Evolutionary conservation across 2,113 vertebrate genomes (phyloP), one percentile per base, ranked within the genome.

Genomic region (Oryctolagus cuniculus): DNA sequence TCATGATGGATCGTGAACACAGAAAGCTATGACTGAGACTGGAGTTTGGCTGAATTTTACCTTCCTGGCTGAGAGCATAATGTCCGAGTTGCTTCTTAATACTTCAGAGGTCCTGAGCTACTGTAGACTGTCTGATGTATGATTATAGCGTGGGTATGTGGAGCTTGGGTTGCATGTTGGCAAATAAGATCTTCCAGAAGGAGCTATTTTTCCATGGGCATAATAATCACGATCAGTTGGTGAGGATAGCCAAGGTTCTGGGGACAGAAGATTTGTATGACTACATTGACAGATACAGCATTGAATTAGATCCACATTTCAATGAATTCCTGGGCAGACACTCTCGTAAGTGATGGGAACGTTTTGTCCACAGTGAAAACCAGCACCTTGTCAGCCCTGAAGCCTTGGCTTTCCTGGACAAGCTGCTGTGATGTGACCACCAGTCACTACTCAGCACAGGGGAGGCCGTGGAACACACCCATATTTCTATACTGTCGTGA

Each of bases 91-190:
- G 99, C 99, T 96, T 99, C 99, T 88, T 98, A 99, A 95, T 99
- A 99, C 91, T 99, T 99, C 98, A 99, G 99, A 98, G 99, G 99
- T 95, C 99, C 99, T 12, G 99, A 99, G 87, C 98, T 99, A 85
- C 98, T 99, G 99, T 99, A 98, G 99, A 99, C 97, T 99, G 99
- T 97, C 99, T 99, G 98, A 99, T 99, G 99, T 99, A 99, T 10
- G 99, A 99, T 98, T 99, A 99, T 98, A 99, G 99, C 96, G 98
- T 99, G 98, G 99, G 99, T 96, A 99, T 99, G 99, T 99, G 99
- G 99, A 99, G 99, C 96, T 98, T 99, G 98, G 99, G 99, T 64
- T 99, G 99, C 97, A 99, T 99, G 99, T 97, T 99, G 95, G 99
- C 99, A 93, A 99, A 99, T 97, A 99, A 99, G 99, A 99, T 99